These are phyloP conservation scores for Prolemur simus DNA, from an alignment of 2,113 vertebrate species.

Conservation along the genomic window DNA sequence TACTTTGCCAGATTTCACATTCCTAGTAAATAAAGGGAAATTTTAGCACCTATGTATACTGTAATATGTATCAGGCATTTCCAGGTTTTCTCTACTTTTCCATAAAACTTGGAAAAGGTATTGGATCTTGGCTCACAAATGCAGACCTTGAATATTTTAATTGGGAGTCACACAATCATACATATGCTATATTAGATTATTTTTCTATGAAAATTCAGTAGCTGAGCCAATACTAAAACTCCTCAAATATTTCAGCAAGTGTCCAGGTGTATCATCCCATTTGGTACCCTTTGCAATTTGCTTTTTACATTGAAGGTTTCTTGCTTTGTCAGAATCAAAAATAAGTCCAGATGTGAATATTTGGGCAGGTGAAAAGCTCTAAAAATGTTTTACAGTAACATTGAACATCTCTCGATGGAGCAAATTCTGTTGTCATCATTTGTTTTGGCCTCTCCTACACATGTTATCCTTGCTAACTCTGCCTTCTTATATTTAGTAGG, in stretches of 20 bases:
- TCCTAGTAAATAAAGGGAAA: neutral
- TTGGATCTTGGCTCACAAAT: slow-evolving; percentile 14
- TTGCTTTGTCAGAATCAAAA: neutral
- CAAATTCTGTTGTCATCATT: neutral
- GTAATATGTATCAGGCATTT: neutral
- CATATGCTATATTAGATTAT: slow-evolving; percentile 19
- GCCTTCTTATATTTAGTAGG: neutral
- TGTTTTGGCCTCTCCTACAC: neutral
- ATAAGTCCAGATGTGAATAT: neutral
- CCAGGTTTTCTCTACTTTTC: slow-evolving; percentile 4
- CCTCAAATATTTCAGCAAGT: slow-evolving; percentile 1
- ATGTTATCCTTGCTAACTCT: neutral
- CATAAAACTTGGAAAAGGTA: slow-evolving; percentile 38
- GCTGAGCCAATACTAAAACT: neutral
- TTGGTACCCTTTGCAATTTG: neutral
- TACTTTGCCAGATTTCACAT: neutral
- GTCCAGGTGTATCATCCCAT: neutral
- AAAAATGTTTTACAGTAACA: neutral
- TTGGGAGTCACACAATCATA: slow-evolving; percentile 41
- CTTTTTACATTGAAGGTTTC: neutral
- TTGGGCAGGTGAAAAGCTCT: neutral
- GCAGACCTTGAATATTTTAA: slow-evolving; percentile 48
- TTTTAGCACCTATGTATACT: neutral
- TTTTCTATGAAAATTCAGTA: slow-evolving; percentile 39
- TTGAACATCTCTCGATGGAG: neutral